A percentile compares a stretch with the other conserved stretches of the same genome.
phyloP scores from a whole-genome alignment of 1,140 invertebrate genomes.

The Periplaneta americana region DNA sequence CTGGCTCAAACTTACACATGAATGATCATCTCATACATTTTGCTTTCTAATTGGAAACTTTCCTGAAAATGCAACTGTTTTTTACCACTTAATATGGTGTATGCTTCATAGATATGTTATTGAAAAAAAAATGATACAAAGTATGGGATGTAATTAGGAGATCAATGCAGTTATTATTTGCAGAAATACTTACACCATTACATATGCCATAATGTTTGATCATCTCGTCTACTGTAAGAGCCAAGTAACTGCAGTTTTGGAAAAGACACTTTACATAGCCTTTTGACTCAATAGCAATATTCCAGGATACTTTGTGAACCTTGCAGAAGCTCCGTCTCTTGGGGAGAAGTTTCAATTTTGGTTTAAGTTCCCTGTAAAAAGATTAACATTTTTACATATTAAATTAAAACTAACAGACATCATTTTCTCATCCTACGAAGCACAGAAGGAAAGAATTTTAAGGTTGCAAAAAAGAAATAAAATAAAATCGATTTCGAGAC shows the following conservation, averaged over 20 bases:
- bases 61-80: no score
- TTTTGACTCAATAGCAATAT: slow-evolving; percentile 25
- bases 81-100: background rate
- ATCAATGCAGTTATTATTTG: background rate
- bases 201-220: slow-evolving; percentile 25
- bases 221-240: slow-evolving; percentile 26
- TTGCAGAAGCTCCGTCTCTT: slow-evolving; percentile 21
- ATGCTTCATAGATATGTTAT: background rate
- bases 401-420: no score
- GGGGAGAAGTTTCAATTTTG: background rate
- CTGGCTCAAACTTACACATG: no score
- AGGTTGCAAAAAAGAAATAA: no score
- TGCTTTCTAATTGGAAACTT: no score
- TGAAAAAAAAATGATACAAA: background rate
- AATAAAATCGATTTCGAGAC: no score
- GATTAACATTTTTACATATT: background rate
- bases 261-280: slow-evolving; percentile 26
- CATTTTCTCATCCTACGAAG: no score
- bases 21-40: no score
- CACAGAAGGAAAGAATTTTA: no score
- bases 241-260: slow-evolving; percentile 27
- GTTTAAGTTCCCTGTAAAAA: background rate
- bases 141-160: background rate
- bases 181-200: slow-evolving; percentile 23
- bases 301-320: slow-evolving; percentile 26